Base-by-base conservation (phyloP, 2,888 invertebrate genomes). In the Syritta pipiens region DNA sequence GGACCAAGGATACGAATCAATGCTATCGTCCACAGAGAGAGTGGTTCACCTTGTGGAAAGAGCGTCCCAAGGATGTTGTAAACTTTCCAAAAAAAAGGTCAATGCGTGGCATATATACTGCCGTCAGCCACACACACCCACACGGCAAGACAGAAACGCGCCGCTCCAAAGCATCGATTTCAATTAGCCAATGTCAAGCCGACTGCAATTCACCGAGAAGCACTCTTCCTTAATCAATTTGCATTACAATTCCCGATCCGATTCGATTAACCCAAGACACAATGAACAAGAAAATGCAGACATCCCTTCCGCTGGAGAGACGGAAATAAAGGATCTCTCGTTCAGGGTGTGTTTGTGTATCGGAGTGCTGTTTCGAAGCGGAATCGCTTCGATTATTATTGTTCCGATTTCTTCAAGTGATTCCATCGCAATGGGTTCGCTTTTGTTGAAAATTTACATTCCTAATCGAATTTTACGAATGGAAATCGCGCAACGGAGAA, bases 401-500 rank as follows among this genome's bases (percentile, higher is more conserved):
- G 53, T 77, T 71, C 77, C 65, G 57, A 71, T 65, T 72, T 60
- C 71, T 42, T 69, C 48, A 59, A 67, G 53, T 57, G 37, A 46
- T 24, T 17, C 44, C 30, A 10, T 37, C 28, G 12, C 30, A 32
- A 28, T 19, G 32, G 28, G 14, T 59, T 20, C 17, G 28, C 5
- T 55, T 60, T 40, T 55, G 28, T 59, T 46, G 57, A 10, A 37
- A 71, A 77, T 77, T 71, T 71, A 65, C 76, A 71, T 71, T 60
- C 26, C 71, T 77, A 67, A 77, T 77, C 71, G 65, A 77, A 72
- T 77, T 77, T 71, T 12, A 20, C 71, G 60, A 77, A 77, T 72
- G 65, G 48, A 67, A 71, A 57, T 71, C 59, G 46, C 71, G 10
- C 26, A 57, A 28, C 32, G 30, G 55, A 28, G 28, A 63, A 68